Evolutionary conservation across 2,888 invertebrate genomes (phyloP).

Genomic region (Gryllus longicercus): DNA sequence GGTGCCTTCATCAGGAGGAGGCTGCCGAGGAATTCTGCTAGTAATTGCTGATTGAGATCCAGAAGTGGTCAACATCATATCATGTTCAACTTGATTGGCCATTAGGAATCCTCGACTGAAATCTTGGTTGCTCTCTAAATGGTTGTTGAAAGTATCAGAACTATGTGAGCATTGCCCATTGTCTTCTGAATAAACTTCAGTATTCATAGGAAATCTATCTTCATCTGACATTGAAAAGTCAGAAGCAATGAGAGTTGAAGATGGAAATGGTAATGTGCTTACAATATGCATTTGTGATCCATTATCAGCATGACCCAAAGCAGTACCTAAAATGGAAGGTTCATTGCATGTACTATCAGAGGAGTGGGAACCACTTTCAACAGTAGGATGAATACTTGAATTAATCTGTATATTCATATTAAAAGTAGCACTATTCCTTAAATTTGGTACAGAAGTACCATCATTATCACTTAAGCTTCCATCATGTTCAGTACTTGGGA

Average conservation of each 20-base stretch:
- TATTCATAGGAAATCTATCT: neutral
- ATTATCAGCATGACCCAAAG: neutral
- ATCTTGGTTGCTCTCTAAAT: neutral
- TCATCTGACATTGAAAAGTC: slow-evolving; percentile 18
- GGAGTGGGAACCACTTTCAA: neutral
- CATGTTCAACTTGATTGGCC: slow-evolving; percentile 35
- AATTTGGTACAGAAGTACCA: neutral
- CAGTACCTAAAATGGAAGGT: neutral
- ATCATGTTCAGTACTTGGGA: neutral
- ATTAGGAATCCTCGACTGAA: slow-evolving; percentile 33
- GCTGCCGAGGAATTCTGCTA: slow-evolving; percentile 40
- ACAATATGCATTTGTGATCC: neutral
- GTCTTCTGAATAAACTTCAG: neutral
- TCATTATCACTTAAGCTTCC: slow-evolving; percentile 19
- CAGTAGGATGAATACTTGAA: slow-evolving; percentile 6
- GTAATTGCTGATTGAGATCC: neutral
- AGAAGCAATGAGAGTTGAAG: slow-evolving; percentile 20
- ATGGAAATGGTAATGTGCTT: slow-evolving; percentile 19
- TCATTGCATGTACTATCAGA: neutral
- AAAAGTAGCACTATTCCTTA: neutral
- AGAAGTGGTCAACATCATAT: slow-evolving; percentile 26
- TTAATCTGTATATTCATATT: neutral
- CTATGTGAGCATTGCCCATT: neutral
- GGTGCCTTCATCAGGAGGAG: slow-evolving; percentile 52
- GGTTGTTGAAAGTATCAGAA: neutral